Base-by-base conservation (phyloP, 2,797 vertebrate genomes). In the Epinephelus malabaricus region DNA sequence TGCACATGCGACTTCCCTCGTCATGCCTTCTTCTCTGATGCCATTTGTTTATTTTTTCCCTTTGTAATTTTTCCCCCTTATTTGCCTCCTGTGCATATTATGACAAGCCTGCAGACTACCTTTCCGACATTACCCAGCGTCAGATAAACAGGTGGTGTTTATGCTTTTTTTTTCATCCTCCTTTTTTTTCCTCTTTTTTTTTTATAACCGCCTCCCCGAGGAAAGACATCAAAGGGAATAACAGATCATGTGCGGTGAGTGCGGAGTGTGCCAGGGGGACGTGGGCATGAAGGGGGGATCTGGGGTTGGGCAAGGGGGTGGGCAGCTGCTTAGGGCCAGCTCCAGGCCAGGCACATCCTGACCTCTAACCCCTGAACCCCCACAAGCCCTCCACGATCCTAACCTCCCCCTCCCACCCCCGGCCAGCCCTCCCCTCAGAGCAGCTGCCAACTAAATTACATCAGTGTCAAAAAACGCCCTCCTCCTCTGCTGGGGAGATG, bases 91-190 rank as follows among this genome's bases (percentile, higher is more conserved):
- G 73, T 87, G 85, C 82, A 73, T 84, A 84, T 91, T 85, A 81
- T 92, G 90, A 92, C 92, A 87, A 74, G 83, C 76, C 80, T 71
- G 79, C 85, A 84, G 85, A 89, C 73, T 77, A 86, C 84, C 90
- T 90, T 49, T 73, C 82, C 58, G 63, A 84, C 86, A 83, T 83
- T 77, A 88, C 64, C 71, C 70, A 12, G 73, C 60, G 78, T 89
- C 78, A 81, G 88, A 93, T 91, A 93, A 94, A 94, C 94, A 95
- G 94, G 92, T 95, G 93, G 92, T 93, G 94, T 94, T 94, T 92
- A 89, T 69, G 79, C 82, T 74, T 82, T 79, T 78, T 78, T 72
- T 51, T 73, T 69, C 81, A 79, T 69, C 46, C 49, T 76, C 67
- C 17, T 64, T 80, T 47, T 76, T 71, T 72, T 79, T 73, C 27